phyloP scores from a whole-genome alignment of 2,888 invertebrate genomes.

The Aleiodes alternator region DNA sequence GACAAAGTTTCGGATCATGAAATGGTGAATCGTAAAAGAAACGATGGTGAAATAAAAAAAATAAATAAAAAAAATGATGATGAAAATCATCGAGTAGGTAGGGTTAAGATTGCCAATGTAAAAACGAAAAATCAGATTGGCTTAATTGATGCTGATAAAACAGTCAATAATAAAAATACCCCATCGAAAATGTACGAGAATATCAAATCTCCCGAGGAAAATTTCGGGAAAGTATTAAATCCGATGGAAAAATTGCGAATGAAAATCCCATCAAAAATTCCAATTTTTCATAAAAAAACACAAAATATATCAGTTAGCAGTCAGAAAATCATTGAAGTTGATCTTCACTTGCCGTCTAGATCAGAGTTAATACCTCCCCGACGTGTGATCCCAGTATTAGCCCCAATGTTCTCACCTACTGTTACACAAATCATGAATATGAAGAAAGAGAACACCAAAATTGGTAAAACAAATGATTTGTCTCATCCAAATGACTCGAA shows the following conservation, averaged over 20 bases:
- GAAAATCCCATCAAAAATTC: slow-evolving; percentile 62
- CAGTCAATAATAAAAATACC: slow-evolving; percentile 6
- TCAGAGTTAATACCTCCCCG: slow-evolving; percentile 17
- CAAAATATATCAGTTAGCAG: slow-evolving; percentile 52
- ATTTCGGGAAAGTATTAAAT: background rate
- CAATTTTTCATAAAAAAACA: slow-evolving; percentile 59
- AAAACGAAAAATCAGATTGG: background rate
- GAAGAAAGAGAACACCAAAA: slow-evolving; percentile 60
- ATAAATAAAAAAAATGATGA: background rate
- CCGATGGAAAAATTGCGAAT: background rate
- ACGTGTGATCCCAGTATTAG: slow-evolving; percentile 40
- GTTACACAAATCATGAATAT: slow-evolving; percentile 52
- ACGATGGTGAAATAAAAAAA: background rate
- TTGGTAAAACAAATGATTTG: slow-evolving; percentile 43
- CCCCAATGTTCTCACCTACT: slow-evolving; percentile 38
- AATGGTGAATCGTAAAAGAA: background rate
- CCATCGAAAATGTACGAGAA: slow-evolving; percentile 18
- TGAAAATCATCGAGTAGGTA: slow-evolving; percentile 2
- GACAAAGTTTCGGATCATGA: slow-evolving; percentile 51
- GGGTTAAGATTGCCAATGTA: background rate
- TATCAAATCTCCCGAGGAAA: slow-evolving; percentile 1
- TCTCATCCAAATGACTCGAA: too few relatives aligned
- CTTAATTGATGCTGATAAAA: background rate
- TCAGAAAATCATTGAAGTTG: slow-evolving; percentile 49
- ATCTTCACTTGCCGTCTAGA: slow-evolving; percentile 41